A percentile compares a stretch with the other conserved stretches of the same genome.
Conservation (phyloP, 2,113 vertebrate species). For the Symphodus melops region DNA sequence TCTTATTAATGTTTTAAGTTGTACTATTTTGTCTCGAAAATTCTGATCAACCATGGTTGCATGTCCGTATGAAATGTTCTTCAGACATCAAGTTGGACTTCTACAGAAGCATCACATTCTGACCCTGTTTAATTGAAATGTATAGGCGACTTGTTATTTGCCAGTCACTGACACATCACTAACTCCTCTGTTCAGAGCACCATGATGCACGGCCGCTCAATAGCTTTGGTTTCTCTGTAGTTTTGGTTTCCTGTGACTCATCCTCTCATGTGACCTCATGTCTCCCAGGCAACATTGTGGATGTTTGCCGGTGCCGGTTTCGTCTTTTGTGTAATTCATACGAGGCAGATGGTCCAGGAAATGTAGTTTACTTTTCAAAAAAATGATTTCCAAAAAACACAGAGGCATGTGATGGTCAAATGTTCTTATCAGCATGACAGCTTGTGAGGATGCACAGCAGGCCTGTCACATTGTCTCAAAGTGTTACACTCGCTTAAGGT, state of each 20-base stretch:
- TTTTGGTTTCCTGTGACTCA: slow-evolving; percentile 68
- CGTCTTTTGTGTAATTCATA: slow-evolving; percentile 63
- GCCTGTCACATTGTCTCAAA: slow-evolving; percentile 51
- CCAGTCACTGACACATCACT: slow-evolving; percentile 59
- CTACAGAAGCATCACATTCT: slow-evolving; percentile 3
- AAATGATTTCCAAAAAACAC: slow-evolving; percentile 48
- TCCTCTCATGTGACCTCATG: slow-evolving; percentile 75
- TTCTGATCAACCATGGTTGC: too few relatives aligned
- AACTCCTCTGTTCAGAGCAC: slow-evolving; percentile 51
- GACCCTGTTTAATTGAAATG: slow-evolving; percentile 54
- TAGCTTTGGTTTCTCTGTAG: slow-evolving; percentile 58
- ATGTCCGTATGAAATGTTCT: too few relatives aligned
- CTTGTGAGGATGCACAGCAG: slow-evolving; percentile 52
- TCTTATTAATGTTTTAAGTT: too few relatives aligned
- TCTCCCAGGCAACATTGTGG: slow-evolving; percentile 73
- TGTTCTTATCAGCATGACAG: slow-evolving; percentile 56
- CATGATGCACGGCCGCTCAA: slow-evolving; percentile 35
- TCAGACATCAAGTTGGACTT: slow-evolving; percentile 15
- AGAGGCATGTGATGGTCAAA: slow-evolving; percentile 54
- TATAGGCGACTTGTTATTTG: slow-evolving; percentile 40
- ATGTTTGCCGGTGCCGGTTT: slow-evolving; percentile 59
- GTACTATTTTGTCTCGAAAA: too few relatives aligned
- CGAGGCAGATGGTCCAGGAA: slow-evolving; percentile 65
- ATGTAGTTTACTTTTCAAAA: slow-evolving; percentile 50
- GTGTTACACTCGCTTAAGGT: slow-evolving; percentile 25